A percentile compares a stretch with the other conserved stretches of the same genome.
Conservation (phyloP, 2,113 vertebrate genomes). For the Irena cyanogastra region DNA sequence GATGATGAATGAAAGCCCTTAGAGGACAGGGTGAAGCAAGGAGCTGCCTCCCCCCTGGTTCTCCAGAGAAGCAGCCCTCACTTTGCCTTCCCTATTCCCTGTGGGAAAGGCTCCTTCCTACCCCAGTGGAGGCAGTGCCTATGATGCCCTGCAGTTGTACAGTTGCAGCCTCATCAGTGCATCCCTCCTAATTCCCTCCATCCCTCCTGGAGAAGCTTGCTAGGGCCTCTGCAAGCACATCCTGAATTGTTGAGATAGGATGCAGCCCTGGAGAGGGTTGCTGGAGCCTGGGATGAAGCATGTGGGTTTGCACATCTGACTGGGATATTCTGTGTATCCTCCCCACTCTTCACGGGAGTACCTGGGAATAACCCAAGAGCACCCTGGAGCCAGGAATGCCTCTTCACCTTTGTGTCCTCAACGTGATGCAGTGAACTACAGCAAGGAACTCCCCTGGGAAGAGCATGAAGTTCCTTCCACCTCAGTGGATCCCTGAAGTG, state of each 20-base stretch:
- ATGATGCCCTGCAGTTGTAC: neutral
- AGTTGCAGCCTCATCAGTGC: neutral
- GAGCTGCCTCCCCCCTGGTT: neutral
- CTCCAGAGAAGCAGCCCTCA: neutral
- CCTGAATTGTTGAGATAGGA: fast-evolving
- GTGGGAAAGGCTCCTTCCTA: neutral
- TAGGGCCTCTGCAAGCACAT: neutral
- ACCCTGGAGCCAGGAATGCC: neutral
- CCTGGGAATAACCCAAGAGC: neutral
- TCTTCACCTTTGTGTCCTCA: neutral
- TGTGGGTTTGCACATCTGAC: neutral
- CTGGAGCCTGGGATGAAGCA: neutral
- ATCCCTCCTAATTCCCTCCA: neutral
- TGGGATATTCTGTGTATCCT: neutral
- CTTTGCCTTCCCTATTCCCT: neutral
- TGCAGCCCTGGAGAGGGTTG: neutral
- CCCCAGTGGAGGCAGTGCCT: neutral
- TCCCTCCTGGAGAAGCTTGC: neutral
- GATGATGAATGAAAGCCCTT: neutral
- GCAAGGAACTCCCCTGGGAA: neutral
- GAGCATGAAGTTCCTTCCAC: neutral
- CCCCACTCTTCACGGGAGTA: fast-evolving
- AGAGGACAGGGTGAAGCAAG: neutral
- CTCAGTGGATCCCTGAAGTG: neutral
- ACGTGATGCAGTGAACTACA: neutral